Evolutionary conservation across 2,797 vertebrate species (phyloP).

Genomic region (Tapera naevia): DNA sequence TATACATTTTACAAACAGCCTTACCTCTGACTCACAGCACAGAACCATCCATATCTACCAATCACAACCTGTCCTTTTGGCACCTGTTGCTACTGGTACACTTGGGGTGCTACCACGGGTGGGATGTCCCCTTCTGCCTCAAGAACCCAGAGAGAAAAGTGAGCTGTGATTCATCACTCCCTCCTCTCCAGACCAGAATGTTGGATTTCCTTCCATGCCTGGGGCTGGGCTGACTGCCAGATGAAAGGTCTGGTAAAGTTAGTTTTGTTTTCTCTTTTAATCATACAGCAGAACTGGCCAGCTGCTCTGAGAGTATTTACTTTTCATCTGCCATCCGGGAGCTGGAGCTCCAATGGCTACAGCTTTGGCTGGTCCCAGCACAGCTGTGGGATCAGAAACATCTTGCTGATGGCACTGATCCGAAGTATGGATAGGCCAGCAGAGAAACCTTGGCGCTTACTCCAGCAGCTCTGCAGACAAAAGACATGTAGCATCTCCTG

Average conservation of each 20-base stretch:
- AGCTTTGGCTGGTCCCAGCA: background rate
- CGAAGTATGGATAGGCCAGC: background rate
- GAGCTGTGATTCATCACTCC: background rate
- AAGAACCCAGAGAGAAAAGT: background rate
- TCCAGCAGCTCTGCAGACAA: background rate
- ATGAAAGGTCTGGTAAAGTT: constrained; percentile 13
- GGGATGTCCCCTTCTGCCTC: background rate
- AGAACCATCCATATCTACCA: background rate
- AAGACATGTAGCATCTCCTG: background rate
- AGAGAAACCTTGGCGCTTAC: background rate
- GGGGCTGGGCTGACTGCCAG: constrained; percentile 41
- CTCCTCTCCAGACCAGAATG: background rate
- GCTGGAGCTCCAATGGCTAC: background rate
- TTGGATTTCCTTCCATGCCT: constrained; percentile 18
- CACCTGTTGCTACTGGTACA: background rate
- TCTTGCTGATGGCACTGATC: background rate
- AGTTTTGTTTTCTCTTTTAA: constrained; percentile 36
- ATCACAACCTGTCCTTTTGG: background rate
- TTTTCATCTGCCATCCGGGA: background rate
- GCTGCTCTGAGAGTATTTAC: constrained; percentile 4
- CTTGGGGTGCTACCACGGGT: background rate
- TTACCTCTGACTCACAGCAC: background rate
- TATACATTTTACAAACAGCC: background rate
- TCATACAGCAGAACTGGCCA: constrained; percentile 39
- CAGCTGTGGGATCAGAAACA: constrained; percentile 1